Conservation (phyloP, 2,797 vertebrate species). For the Enteromius trimaculatus region DNA sequence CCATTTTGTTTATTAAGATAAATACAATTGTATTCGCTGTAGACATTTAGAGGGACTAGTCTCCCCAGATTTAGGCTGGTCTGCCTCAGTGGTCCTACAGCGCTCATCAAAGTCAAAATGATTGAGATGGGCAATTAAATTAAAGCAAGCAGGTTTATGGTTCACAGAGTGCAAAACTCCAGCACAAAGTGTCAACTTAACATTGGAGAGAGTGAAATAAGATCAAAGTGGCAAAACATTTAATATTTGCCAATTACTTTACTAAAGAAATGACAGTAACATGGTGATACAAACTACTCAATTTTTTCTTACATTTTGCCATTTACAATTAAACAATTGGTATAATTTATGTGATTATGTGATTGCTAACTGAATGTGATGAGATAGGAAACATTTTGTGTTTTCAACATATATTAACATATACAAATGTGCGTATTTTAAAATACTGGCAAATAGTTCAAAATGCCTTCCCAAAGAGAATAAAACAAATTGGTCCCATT, state of each 20-base stretch:
- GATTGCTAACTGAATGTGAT: not conserved
- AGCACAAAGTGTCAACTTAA: not conserved
- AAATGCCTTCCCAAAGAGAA: not conserved
- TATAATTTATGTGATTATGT: not conserved
- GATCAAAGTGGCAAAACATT: not conserved
- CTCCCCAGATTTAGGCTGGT: not conserved
- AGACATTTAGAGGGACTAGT: not conserved
- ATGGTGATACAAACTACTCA: not conserved
- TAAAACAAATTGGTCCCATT: not conserved
- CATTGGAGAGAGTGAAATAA: not conserved
- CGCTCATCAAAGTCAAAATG: not conserved
- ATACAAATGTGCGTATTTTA: not conserved
- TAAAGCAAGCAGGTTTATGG: not conserved
- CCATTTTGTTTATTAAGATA: not conserved
- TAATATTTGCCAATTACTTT: not conserved
- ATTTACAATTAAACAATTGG: not conserved
- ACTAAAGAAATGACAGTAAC: not conserved
- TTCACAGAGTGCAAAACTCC: not conserved
- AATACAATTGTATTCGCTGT: not conserved
- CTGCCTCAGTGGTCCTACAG: not conserved
- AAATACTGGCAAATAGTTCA: not conserved
- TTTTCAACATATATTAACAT: not conserved
- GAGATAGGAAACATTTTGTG: not conserved
- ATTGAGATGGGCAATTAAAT: not conserved
- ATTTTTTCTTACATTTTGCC: not conserved